A percentile compares a stretch with the other conserved stretches of the same genome.
Evolutionary conservation across 2,888 invertebrate species (phyloP).

Genomic region (Heliconius sara): DNA sequence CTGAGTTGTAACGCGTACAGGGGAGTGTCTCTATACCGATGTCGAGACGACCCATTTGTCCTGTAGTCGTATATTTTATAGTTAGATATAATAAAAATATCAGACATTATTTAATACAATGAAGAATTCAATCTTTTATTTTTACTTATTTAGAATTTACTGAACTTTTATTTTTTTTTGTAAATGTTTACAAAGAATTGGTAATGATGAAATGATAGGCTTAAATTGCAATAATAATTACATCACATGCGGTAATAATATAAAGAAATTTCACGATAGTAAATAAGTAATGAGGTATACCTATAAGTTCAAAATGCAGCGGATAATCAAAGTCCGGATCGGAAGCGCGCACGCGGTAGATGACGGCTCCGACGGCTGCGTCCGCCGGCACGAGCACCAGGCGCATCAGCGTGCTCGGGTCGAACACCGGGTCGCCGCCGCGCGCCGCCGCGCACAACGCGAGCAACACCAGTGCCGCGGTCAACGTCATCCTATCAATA

Average conservation of each 20-base stretch:
- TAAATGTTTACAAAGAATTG: neutral
- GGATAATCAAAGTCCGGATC: constrained; percentile 95
- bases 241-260: too few species aligned
- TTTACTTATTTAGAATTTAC: too few species aligned
- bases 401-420: constrained; percentile 92
- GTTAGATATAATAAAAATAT: neutral
- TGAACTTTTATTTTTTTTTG: too few species aligned
- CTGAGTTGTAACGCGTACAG: constrained; percentile 93
- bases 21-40: constrained; percentile 92
- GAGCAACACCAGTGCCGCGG: constrained; percentile 73
- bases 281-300: constrained; percentile 64
- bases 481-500: constrained; percentile 73
- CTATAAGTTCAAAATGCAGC: constrained; percentile 90
- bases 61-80: constrained; percentile 56
- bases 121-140: neutral
- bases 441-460: constrained; percentile 60
- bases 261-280: too few species aligned
- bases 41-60: constrained; percentile 89
- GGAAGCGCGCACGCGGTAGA: constrained; percentile 93
- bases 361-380: constrained; percentile 91
- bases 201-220: neutral
- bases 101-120: neutral
- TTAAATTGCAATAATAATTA: too few species aligned
- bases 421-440: constrained; percentile 91
- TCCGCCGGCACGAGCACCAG: constrained; percentile 92